Conservation (phyloP, 2,113 vertebrate genomes). For the Callipepla californica region DNA sequence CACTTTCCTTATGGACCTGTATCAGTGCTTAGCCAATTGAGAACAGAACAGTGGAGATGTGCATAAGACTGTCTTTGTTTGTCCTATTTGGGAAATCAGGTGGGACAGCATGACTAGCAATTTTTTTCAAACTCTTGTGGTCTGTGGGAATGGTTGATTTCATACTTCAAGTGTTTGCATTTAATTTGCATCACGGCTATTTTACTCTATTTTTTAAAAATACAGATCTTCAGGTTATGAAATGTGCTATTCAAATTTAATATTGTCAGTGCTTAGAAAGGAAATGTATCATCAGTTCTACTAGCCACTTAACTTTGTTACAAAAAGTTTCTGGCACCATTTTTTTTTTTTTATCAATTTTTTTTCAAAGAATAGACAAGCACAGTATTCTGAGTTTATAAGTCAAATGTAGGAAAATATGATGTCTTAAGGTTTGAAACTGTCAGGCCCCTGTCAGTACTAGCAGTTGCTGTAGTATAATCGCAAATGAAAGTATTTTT, state of each 20-base stretch:
- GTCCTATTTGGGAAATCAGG: background rate
- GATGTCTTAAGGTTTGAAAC: background rate
- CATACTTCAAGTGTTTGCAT: background rate
- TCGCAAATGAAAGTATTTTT: background rate
- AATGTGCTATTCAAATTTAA: background rate
- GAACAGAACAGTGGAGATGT: background rate
- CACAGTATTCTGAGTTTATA: background rate
- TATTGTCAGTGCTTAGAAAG: constrained; percentile 8
- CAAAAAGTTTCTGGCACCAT: background rate
- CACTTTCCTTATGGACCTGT: background rate
- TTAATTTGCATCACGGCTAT: background rate
- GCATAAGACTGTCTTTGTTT: background rate
- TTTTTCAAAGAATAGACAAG: background rate
- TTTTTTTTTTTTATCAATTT: background rate
- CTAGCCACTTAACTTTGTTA: background rate
- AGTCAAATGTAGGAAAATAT: constrained; percentile 1
- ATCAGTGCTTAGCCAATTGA: background rate
- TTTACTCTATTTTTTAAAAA: background rate
- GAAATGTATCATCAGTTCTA: constrained; percentile 25
- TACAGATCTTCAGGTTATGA: constrained; percentile 1
- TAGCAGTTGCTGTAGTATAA: background rate
- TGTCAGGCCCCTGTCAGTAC: background rate
- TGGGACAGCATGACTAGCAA: background rate
- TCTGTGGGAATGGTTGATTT: background rate
- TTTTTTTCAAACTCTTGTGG: background rate